phyloP scores from a whole-genome alignment of 2,797 vertebrate genomes.

The Platalea minor region DNA sequence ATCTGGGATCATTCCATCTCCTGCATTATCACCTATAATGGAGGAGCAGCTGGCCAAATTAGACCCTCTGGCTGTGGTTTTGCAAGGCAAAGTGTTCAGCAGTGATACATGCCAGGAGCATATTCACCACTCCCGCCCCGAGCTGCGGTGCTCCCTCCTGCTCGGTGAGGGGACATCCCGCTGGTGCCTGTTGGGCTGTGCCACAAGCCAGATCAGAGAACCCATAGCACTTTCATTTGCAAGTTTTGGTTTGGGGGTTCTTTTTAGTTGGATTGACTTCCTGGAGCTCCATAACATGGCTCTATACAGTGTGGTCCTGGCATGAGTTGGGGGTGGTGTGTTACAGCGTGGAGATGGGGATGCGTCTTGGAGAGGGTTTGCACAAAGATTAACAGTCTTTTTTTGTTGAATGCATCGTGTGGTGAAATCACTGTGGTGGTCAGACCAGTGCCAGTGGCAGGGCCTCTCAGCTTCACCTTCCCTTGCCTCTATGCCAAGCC shows the following conservation, averaged over 20 bases:
- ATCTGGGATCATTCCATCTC: background rate
- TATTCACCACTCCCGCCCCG: fast-evolving
- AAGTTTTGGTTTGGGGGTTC: fast-evolving
- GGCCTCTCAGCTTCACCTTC: background rate
- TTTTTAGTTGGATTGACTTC: background rate
- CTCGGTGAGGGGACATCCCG: background rate
- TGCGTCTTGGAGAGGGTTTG: background rate
- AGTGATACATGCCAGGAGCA: background rate
- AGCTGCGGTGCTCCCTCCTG: background rate
- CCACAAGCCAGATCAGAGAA: background rate
- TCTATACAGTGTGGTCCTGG: background rate
- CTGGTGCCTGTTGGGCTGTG: fast-evolving
- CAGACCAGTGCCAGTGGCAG: background rate
- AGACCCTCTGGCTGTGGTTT: background rate
- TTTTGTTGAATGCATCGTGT: background rate
- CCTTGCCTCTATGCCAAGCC: background rate
- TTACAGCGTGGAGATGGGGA: background rate
- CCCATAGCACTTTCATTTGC: background rate
- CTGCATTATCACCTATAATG: constrained; percentile 49
- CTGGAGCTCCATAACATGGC: background rate
- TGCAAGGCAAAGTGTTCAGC: background rate
- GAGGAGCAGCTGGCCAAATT: constrained; percentile 24
- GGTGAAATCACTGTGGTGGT: background rate
- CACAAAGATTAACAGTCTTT: background rate
- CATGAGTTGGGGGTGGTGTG: background rate